These are phyloP conservation scores for Elgaria multicarinata DNA, from an alignment of 2,113 vertebrate genomes.

Conservation along the genomic window DNA sequence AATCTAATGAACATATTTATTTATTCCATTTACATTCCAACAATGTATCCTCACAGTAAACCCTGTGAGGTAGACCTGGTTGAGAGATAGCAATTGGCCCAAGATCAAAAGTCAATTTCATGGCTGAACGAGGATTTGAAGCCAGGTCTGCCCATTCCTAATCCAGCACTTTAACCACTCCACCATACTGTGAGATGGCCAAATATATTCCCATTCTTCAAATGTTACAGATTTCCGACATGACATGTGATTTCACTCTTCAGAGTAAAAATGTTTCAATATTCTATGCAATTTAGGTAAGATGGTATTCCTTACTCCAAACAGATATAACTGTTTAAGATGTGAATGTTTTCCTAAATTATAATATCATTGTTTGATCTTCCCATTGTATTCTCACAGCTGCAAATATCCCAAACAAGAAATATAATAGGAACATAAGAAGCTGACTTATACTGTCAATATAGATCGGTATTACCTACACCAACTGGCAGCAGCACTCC, in stretches of 20 bases:
- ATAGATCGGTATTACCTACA: neutral
- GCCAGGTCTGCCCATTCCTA: neutral
- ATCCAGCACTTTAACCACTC: neutral
- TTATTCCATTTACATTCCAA: neutral
- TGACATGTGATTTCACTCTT: neutral
- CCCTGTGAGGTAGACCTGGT: neutral
- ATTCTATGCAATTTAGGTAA: neutral
- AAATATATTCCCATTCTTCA: neutral
- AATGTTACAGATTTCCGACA: neutral
- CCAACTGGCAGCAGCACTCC: neutral
- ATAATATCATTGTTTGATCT: neutral
- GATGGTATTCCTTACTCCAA: neutral
- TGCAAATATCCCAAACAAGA: neutral
- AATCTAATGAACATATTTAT: neutral
- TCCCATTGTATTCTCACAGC: neutral
- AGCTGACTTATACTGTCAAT: neutral
- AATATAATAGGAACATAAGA: neutral
- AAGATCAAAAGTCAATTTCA: neutral
- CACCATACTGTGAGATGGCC: neutral
- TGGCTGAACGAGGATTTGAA: neutral
- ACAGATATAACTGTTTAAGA: neutral
- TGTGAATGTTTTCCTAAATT: neutral
- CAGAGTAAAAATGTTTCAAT: neutral
- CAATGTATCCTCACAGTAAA: neutral
- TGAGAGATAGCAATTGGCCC: neutral